Conservation (phyloP, 1,140 invertebrate species). For the Cataglyphis hispanica region DNA sequence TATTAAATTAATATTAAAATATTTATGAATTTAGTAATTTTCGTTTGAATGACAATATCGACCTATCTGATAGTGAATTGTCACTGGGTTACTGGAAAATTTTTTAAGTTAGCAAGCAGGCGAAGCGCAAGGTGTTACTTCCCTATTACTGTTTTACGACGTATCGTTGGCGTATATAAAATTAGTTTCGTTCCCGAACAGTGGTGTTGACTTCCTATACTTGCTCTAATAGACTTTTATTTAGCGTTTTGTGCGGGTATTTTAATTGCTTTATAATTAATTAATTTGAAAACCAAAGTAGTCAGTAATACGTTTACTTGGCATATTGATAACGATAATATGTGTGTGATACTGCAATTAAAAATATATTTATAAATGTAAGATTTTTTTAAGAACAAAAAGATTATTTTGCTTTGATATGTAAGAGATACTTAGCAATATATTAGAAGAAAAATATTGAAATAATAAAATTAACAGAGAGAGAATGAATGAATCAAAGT, state of each 20-base stretch:
- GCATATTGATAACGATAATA: neutral
- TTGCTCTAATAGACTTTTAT: slow-evolving; percentile 2
- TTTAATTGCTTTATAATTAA: neutral
- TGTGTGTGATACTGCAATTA: neutral
- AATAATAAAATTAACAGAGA: neutral
- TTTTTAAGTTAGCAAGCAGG: slow-evolving; percentile 62
- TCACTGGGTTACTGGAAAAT: slow-evolving; percentile 72
- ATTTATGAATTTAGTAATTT: neutral
- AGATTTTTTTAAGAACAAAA: neutral
- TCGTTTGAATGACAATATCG: slow-evolving; percentile 27
- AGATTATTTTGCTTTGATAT: neutral
- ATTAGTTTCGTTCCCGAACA: slow-evolving; percentile 41
- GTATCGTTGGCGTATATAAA: slow-evolving; percentile 37
- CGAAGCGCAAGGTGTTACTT: slow-evolving; percentile 39
- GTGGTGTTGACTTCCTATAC: slow-evolving; percentile 9
- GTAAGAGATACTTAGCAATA: neutral
- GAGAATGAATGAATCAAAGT: neutral
- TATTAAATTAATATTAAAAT: too few species aligned
- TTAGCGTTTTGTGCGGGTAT: neutral
- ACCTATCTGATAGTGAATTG: slow-evolving; percentile 50
- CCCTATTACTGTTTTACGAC: slow-evolving; percentile 46
- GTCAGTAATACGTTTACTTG: neutral
- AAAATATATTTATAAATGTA: neutral
- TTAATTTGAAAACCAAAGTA: neutral
- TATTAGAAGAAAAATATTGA: neutral